Conservation (phyloP, 2,113 vertebrate genomes). For the Toxostoma redivivum region DNA sequence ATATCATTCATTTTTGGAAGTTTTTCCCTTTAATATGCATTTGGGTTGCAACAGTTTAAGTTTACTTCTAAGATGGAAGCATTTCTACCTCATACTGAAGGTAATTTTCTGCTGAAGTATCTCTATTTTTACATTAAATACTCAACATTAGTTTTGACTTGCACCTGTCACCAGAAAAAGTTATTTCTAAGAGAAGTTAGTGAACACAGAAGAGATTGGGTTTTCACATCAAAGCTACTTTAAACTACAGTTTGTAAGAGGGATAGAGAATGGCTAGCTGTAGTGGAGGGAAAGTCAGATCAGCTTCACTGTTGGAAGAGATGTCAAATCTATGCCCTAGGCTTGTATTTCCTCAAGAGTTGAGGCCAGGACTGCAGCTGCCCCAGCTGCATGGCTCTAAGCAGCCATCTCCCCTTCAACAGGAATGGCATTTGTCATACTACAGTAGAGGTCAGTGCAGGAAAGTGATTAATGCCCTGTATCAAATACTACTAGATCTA, state of each 20-base stretch:
- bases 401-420: not conserved
- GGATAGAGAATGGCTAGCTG: not conserved
- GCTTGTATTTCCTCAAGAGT: not conserved
- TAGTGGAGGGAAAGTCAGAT: not conserved
- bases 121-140: not conserved
- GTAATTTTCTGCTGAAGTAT: not conserved
- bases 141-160: not conserved
- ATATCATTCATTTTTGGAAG: not conserved
- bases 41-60: not conserved
- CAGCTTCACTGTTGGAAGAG: not conserved
- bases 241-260: not conserved
- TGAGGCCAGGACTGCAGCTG: not conserved
- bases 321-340: not conserved
- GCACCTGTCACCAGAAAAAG: not conserved
- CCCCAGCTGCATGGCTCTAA: not conserved
- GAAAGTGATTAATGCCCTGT: not conserved
- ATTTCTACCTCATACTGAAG: not conserved
- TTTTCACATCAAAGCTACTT: not conserved
- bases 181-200: not conserved
- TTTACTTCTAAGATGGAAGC: not conserved
- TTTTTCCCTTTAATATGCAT: not conserved
- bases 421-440: not conserved
- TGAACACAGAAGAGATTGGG: not conserved
- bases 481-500: not conserved
- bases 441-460: not conserved